These are phyloP conservation scores for Notarius quadriscutis DNA, from an alignment of 2,113 vertebrate genomes.

Conservation along the genomic window DNA sequence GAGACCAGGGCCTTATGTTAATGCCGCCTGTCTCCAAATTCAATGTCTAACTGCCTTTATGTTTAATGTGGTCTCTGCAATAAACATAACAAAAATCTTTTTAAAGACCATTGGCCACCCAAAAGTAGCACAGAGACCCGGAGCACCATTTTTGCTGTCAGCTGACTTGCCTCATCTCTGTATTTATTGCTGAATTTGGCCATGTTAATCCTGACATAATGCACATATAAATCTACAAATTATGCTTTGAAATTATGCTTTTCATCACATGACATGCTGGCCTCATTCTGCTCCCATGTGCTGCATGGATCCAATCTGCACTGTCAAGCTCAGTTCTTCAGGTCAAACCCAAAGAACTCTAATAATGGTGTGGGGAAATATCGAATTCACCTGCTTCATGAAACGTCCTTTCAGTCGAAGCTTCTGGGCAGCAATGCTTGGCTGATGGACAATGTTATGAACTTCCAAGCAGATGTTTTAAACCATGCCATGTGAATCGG, in stretches of 20 bases:
- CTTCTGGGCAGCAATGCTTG: background rate
- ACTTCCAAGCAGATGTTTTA: constrained; percentile 20
- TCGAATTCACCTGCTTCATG: constrained; percentile 33
- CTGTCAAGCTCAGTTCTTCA: constrained; percentile 3
- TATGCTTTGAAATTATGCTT: constrained; percentile 61
- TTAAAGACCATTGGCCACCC: constrained; percentile 67
- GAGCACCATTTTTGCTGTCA: constrained; percentile 68
- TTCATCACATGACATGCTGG: constrained; percentile 32
- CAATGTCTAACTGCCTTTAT: constrained; percentile 42
- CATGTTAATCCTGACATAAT: constrained; percentile 63
- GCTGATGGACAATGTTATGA: background rate
- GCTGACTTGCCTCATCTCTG: constrained; percentile 62
- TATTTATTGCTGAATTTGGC: constrained; percentile 64
- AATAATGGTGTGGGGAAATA: constrained; percentile 43
- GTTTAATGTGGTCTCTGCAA: constrained; percentile 50
- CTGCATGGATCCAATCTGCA: constrained; percentile 19
- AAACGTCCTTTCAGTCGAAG: constrained; percentile 13
- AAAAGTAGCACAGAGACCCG: constrained; percentile 60
- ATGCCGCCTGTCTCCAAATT: background rate
- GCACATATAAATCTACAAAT: constrained; percentile 64
- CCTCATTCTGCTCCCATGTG: constrained; percentile 48
- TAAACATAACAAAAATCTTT: constrained; percentile 23
- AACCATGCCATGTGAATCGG: background rate
- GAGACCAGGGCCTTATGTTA: background rate
- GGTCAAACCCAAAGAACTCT: background rate